These are phyloP conservation scores for Cylloceria caligata DNA, from an alignment of 2,888 invertebrate species.

Conservation along the genomic window DNA sequence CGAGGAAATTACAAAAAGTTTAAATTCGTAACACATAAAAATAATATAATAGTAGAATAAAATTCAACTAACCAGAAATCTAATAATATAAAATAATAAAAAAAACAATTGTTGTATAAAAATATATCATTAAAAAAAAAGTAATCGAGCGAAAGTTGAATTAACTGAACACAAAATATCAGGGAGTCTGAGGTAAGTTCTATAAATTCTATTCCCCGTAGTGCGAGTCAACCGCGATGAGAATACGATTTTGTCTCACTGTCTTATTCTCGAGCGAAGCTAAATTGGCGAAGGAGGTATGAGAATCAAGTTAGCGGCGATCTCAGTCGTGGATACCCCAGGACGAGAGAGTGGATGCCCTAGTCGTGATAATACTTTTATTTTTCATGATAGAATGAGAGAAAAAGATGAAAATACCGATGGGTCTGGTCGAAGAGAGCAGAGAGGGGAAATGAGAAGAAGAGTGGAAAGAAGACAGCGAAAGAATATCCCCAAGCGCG, in stretches of 20 bases:
- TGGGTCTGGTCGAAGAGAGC: constrained; percentile 53
- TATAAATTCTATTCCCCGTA: neutral
- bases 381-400: constrained; percentile 54
- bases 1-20: neutral
- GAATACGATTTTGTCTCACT: constrained; percentile 19
- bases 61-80: too few species aligned
- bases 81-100: neutral
- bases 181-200: neutral
- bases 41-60: too few species aligned
- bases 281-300: constrained; percentile 35
- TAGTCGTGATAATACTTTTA: constrained; percentile 45
- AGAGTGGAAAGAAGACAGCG: constrained; percentile 50
- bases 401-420: constrained; percentile 60
- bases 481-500: constrained; percentile 70
- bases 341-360: constrained; percentile 10
- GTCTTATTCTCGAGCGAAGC: constrained; percentile 19
- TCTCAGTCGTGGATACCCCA: neutral
- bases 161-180: neutral
- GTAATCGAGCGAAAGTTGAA: neutral
- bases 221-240: constrained; percentile 1
- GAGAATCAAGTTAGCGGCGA: constrained; percentile 15
- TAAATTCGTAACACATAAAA: neutral
- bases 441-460: constrained; percentile 46
- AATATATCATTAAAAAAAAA: neutral
- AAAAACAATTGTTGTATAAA: neutral